Conservation (phyloP, 2,113 vertebrate genomes). For the Isichthys henryi region DNA sequence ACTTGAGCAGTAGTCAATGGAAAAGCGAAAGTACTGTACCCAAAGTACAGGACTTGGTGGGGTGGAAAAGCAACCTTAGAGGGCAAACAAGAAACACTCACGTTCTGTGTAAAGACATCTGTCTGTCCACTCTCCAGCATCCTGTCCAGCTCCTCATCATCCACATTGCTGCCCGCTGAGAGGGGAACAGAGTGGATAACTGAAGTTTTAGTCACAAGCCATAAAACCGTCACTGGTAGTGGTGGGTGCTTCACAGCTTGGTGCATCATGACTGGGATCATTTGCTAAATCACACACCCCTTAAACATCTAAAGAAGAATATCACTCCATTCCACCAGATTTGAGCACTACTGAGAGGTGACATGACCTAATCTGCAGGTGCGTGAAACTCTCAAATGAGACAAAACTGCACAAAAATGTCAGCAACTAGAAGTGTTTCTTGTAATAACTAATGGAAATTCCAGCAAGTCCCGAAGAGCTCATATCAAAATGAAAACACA, state of each 20-base stretch:
- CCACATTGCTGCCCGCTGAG: conserved; percentile 67
- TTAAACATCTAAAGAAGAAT: not conserved
- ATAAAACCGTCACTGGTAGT: not conserved
- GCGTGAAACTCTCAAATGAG: not conserved
- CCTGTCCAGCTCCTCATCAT: conserved; percentile 70
- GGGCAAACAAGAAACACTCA: conserved; percentile 50
- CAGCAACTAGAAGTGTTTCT: not conserved
- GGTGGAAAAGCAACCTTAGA: not conserved
- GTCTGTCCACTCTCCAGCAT: conserved; percentile 84
- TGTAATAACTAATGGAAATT: not conserved
- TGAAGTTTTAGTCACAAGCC: not conserved
- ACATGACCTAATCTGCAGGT: not conserved
- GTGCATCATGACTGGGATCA: not conserved
- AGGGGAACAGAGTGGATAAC: not conserved
- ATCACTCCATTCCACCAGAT: not conserved
- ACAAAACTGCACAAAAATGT: not conserved
- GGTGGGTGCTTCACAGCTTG: not conserved
- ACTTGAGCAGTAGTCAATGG: too few species aligned
- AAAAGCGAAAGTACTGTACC: too few species aligned
- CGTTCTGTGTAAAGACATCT: conserved; percentile 82
- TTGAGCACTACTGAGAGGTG: not conserved
- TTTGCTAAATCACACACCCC: not conserved
- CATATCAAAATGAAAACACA: not conserved
- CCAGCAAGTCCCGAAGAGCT: not conserved
- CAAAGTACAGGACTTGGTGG: too few species aligned